phyloP scores from a whole-genome alignment of 2,888 invertebrate genomes.

The Ectemnius continuus region DNA sequence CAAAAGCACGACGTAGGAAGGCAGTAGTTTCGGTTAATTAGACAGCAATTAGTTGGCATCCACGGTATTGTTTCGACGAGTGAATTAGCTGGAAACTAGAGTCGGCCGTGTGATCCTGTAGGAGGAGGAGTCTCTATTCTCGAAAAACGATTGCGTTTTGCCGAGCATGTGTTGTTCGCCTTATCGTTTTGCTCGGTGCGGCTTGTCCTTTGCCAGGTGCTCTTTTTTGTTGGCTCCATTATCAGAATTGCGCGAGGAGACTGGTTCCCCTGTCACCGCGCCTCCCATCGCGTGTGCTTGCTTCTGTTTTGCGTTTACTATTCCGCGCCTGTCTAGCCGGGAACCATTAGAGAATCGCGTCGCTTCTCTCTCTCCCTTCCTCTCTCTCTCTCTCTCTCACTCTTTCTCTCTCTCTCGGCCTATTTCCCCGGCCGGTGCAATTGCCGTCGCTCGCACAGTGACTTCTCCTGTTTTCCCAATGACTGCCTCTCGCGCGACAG shows the following conservation, averaged over 20 bases:
- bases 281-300: not conserved
- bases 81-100: constrained; percentile 41
- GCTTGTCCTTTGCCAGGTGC: constrained; percentile 9
- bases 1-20: not conserved
- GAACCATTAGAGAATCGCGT: too few species aligned
- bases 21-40: constrained; percentile 51
- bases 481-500: constrained; percentile 28
- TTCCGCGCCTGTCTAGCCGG: too few species aligned
- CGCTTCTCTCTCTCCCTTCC: not conserved
- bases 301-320: too few species aligned
- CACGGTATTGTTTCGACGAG: constrained; percentile 31
- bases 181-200: constrained; percentile 42
- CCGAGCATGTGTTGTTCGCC: constrained; percentile 36
- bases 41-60: constrained; percentile 52
- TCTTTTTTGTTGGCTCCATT: constrained; percentile 58
- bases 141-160: not conserved
- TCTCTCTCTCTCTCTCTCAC: not conserved
- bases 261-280: constrained; percentile 21
- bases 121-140: too few species aligned
- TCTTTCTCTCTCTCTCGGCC: not conserved
- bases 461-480: constrained; percentile 14
- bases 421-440: not conserved
- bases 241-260: constrained; percentile 53
- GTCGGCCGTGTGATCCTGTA: too few species aligned
- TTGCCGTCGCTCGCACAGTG: constrained; percentile 16